Evolutionary conservation across 2,113 vertebrate genomes (phyloP), one percentile per base, ranked within the genome.

Genomic region (Vimba vimba): DNA sequence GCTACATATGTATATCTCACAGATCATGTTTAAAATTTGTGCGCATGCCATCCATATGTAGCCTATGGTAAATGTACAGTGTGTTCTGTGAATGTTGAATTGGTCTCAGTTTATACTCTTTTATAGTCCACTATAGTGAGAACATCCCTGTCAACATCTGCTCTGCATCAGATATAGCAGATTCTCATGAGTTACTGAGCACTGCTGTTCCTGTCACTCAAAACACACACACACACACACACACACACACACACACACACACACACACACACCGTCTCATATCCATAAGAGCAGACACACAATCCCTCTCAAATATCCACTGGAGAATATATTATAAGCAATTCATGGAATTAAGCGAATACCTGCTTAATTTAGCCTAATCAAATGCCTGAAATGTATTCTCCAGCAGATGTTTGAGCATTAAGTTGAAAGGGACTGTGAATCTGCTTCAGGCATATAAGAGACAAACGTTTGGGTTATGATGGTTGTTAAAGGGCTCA

Each of bases 171-270:
- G 7, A 25, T 15, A 74, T 60, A n/a, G 21, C 39, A 74, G 21
- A 25, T 45, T 36, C 11, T 69, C 82, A 84, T 78, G 57, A 59
- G 78, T 89, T 87, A 75, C 82, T 86, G 68, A n/a, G 23, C 19
- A 36, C 69, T 89, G 79, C 25, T 80, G 85, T 75, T 10, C 33
- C 83, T 13, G 10, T 64, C 68, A 33, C 36, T 79, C 82, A 55
- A 15, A 43, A n/a, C 27, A 69, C 66, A 69, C 66, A 21, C 64
- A 33, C 27, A 33, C 50, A n/a, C 27, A 69, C 66, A 69, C 66
- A 21, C 64, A 33, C 27, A 33, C 50, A n/a, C 27, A 69, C 66
- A 69, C 66, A 21, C 64, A 33, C 27, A 33, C 50, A n/a, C n/a
- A n/a, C 27, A 69, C 66, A 69, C 66, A 21, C 64, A 33, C 27